Evolutionary conservation across 2,888 invertebrate genomes (phyloP).

Genomic region (Agrilus mali): DNA sequence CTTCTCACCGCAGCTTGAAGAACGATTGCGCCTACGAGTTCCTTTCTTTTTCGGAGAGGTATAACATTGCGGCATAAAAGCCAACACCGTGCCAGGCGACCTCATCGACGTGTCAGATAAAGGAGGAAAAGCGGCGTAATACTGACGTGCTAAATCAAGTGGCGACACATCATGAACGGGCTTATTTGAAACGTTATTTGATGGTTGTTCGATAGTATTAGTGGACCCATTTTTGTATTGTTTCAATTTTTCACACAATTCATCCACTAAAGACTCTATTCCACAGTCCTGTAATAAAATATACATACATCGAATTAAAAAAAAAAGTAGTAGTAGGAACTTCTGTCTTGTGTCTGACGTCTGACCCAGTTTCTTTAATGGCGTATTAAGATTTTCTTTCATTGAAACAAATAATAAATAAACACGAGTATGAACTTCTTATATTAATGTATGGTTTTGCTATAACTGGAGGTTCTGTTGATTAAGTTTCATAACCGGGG

Average conservation of each 20-base stretch:
- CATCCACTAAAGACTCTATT: constrained; percentile 71
- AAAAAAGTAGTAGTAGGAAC: too few species aligned
- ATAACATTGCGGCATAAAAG: constrained; percentile 27
- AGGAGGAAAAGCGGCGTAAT: constrained; percentile 67
- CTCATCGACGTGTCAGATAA: constrained; percentile 11
- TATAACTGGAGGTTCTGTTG: too few species aligned
- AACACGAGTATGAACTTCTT: too few species aligned
- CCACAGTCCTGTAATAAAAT: constrained; percentile 53
- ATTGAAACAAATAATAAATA: too few species aligned
- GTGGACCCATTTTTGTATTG: constrained; percentile 42
- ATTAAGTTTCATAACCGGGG: too few species aligned
- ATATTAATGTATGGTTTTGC: too few species aligned
- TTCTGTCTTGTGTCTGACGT: too few species aligned
- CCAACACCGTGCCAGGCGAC: constrained; percentile 13
- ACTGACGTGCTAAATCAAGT: constrained; percentile 57
- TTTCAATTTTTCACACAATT: constrained; percentile 65
- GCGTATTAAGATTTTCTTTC: too few species aligned
- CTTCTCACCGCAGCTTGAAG: constrained; percentile 19
- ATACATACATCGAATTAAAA: neutral
- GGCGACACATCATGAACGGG: constrained; percentile 32
- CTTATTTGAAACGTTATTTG: constrained; percentile 8
- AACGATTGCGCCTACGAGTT: constrained; percentile 14
- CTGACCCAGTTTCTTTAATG: too few species aligned
- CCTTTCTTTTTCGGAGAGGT: constrained; percentile 22
- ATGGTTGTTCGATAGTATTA: constrained; percentile 9